Evolutionary conservation across 2,797 vertebrate genomes (phyloP).

Genomic region (Coilia nasus): DNA sequence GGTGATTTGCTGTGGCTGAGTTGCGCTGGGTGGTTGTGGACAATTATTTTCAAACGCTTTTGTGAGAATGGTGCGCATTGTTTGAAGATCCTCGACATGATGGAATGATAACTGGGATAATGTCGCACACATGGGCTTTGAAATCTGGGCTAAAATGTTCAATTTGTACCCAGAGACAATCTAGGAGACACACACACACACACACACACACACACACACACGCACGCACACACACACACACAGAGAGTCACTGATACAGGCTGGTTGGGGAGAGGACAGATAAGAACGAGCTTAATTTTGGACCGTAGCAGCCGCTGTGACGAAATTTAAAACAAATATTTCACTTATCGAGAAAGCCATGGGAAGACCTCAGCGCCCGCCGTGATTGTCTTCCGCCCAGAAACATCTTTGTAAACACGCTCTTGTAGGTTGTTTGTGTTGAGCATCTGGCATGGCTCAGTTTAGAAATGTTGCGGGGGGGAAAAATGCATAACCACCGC

Average conservation of each 20-base stretch:
- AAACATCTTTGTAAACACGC: conserved; percentile 4
- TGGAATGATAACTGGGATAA: background rate
- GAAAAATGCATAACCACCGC: background rate
- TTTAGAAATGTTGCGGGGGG: background rate
- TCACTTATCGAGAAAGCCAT: background rate
- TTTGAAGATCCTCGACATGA: conserved; percentile 5
- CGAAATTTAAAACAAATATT: background rate
- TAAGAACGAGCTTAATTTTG: background rate
- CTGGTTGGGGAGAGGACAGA: background rate
- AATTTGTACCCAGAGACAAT: background rate
- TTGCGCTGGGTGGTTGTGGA: background rate
- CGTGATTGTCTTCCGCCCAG: background rate
- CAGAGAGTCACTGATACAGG: background rate
- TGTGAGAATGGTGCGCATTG: conserved; percentile 16
- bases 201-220: conserved; percentile 2
- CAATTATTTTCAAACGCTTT: conserved; percentile 5
- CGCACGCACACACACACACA: background rate
- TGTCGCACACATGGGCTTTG: conserved; percentile 12
- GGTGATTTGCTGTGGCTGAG: background rate
- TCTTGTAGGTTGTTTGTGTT: conserved; percentile 9
- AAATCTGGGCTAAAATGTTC: background rate
- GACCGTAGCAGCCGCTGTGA: background rate
- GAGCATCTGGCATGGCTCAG: background rate
- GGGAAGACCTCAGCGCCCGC: background rate
- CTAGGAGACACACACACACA: background rate